Evolutionary conservation across 2,888 invertebrate species (phyloP), one percentile per base, ranked within the genome.

Genomic region (Penaeus monodon): DNA sequence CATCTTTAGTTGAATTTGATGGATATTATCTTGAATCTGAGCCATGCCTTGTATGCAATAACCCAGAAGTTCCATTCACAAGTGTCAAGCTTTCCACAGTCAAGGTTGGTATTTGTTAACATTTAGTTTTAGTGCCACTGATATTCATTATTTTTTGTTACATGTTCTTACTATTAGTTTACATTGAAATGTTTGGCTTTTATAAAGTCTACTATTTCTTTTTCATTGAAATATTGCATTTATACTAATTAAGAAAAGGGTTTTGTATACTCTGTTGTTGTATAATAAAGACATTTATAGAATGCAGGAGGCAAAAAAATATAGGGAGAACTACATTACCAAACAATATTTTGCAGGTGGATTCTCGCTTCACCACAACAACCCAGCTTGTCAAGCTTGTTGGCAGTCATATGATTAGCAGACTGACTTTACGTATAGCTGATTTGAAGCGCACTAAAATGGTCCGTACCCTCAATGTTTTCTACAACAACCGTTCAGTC

Each of bases 281-380:
- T 73, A 73, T 22, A 3, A 0, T 73, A 73, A 20, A 73, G 44
- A 65, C 49, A 49, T 78, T 20, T 29, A 78, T 17, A n/a, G 12
- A 74, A 44, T 57, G 22, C 10, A 24, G 2, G 44, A 29, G 2
- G 38, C 27, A 57, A 17, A 63, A 29, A 38, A 12, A 38, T 29
- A 44, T 29, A n/a, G 27, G 27, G n/a, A 27, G 33, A 68, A 12
- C 27, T 68, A 38, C 27, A 27, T 10, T 68, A 70, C 1, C 33
- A 12, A 20, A n/a, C 6, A 22, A 68, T 81, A n/a, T 66, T n/a
- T 64, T 88, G 77, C 92, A 94, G 94, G 95, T 96, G 88, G 99
- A 99, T 93, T 98, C 98, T 1, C 98, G 99, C 93, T 99, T 98
- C 93, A 99, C 99, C 7, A 98, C 99, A 1, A 98, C 97, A 20